Evolutionary conservation across 2,888 invertebrate species (phyloP).

Genomic region (Cephus pygmeus): DNA sequence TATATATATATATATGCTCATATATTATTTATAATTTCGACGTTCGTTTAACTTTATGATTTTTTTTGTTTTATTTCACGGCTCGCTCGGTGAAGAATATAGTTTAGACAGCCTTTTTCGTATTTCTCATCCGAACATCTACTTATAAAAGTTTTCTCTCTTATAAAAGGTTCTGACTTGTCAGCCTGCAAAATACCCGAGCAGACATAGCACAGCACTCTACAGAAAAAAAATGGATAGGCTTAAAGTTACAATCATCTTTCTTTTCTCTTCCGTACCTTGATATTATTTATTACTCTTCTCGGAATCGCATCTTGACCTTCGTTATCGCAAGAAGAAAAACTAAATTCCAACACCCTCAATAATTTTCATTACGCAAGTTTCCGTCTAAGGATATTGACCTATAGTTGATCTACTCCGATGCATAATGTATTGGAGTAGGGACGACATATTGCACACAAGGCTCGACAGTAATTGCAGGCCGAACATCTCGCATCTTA

Average conservation of each 20-base stretch:
- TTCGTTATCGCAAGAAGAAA: conserved; percentile 5
- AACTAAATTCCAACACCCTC: conserved; percentile 22
- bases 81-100: conserved; percentile 6
- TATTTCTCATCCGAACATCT: conserved; percentile 17
- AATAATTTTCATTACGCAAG: conserved; percentile 7
- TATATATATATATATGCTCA: conserved; percentile 4
- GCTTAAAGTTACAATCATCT: background rate
- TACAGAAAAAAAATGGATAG: background rate
- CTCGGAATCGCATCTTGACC: background rate
- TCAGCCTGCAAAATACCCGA: conserved; percentile 36
- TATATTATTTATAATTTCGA: conserved; percentile 13
- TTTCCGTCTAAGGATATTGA: conserved; percentile 32
- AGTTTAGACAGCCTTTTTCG: conserved; percentile 24
- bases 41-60: conserved; percentile 1
- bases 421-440: conserved; percentile 1
- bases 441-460: conserved; percentile 54
- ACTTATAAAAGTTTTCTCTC: conserved; percentile 14
- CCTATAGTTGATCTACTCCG: background rate
- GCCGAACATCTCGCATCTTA: conserved; percentile 3
- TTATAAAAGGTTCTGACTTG: conserved; percentile 24
- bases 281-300: background rate
- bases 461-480: conserved; percentile 43
- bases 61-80: conserved; percentile 9
- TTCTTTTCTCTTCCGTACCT: background rate
- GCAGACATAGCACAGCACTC: conserved; percentile 29